Conservation (phyloP, 1,140 invertebrate species). For the Hydropsyche tenuis region DNA sequence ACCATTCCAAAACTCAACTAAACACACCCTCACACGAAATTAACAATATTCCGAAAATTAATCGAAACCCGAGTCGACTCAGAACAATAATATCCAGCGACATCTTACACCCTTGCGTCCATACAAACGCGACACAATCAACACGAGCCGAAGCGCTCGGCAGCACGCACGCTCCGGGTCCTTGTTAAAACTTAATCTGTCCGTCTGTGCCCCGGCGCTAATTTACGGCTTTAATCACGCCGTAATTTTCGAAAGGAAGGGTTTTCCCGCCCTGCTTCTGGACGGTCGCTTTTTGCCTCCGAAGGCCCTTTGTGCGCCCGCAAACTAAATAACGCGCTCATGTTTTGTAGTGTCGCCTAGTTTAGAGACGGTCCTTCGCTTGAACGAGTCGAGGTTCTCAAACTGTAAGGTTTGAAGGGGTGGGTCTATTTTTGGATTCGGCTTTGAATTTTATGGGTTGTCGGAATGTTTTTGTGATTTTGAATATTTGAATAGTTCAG, state of each 20-base stretch:
- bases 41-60: too few species aligned
- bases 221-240: conserved; percentile 46
- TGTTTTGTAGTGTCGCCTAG: conserved; percentile 10
- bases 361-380: not conserved
- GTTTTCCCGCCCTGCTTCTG: conserved; percentile 1
- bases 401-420: too few species aligned
- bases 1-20: too few species aligned
- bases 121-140: too few species aligned
- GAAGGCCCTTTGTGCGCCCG: not conserved
- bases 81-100: too few species aligned
- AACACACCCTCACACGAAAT: too few species aligned
- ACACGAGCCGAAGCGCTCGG: not conserved
- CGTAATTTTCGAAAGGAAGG: conserved; percentile 37
- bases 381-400: not conserved
- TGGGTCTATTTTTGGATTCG: too few species aligned
- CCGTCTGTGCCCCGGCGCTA: conserved; percentile 30
- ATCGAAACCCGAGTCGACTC: too few species aligned
- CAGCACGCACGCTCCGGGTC: not conserved
- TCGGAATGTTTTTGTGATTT: too few species aligned
- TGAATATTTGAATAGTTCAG: too few species aligned
- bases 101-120: too few species aligned
- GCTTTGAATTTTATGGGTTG: too few species aligned
- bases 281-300: not conserved
- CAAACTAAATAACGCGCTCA: conserved; percentile 14
- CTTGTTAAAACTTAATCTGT: conserved; percentile 42